phyloP scores from a whole-genome alignment of 2,113 vertebrate genomes.

The Microtus oregoni region DNA sequence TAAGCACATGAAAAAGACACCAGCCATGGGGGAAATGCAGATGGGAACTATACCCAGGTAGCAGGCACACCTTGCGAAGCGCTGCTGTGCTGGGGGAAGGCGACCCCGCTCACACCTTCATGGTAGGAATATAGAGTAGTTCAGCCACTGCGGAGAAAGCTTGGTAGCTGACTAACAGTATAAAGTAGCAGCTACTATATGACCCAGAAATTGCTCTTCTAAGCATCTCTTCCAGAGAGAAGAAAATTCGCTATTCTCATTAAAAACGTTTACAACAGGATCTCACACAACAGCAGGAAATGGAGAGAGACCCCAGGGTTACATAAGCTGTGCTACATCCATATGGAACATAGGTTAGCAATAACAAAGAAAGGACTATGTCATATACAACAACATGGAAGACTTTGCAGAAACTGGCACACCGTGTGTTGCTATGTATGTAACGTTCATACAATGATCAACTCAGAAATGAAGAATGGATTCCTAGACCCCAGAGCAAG shows the following conservation, averaged over 20 bases:
- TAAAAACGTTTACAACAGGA: not conserved
- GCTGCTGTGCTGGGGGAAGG: not conserved
- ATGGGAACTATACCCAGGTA: not conserved
- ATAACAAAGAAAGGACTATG: not conserved
- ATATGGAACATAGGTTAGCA: not conserved
- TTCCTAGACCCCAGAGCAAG: not conserved
- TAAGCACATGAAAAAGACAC: conserved; percentile 25
- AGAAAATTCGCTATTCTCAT: conserved; percentile 11
- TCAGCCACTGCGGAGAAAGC: not conserved
- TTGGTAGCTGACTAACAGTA: not conserved
- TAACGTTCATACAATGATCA: not conserved
- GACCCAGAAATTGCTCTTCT: not conserved
- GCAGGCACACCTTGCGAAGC: not conserved
- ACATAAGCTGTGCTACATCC: not conserved
- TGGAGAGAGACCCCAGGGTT: not conserved
- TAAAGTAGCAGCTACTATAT: not conserved
- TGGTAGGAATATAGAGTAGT: not conserved
- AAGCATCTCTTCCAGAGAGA: not conserved
- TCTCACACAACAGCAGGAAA: not conserved
- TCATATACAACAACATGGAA: not conserved
- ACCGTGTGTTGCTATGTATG: not conserved
- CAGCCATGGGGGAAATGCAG: not conserved
- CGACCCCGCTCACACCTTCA: not conserved
- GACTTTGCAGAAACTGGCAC: not conserved
- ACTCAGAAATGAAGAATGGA: not conserved